Conservation (phyloP, 1,140 invertebrate species). For the Teleopsis dalmanni region DNA sequence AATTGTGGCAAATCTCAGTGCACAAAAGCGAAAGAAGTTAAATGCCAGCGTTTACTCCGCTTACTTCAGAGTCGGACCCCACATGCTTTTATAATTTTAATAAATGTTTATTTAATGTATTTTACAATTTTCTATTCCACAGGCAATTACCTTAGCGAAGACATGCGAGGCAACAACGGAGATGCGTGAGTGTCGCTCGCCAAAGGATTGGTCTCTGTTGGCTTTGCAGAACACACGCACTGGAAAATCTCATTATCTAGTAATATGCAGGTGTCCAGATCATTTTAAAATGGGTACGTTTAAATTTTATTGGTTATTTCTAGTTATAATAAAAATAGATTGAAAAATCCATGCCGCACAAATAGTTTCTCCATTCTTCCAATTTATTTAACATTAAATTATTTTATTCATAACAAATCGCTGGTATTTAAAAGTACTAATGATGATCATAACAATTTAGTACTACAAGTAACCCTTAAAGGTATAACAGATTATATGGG, state of each 20-base stretch:
- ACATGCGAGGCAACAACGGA: conserved; percentile 84
- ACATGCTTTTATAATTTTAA: not conserved
- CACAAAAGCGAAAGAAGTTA: no score
- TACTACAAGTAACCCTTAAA: not conserved
- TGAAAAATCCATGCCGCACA: no score
- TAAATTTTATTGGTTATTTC: no score
- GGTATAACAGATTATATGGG: no score
- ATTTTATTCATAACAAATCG: no score
- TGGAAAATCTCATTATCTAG: conserved; percentile 88
- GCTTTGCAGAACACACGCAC: conserved; percentile 86
- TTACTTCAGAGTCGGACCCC: no score
- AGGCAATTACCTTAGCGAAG: conserved; percentile 80
- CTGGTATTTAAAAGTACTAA: no score
- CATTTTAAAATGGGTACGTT: conserved; percentile 70
- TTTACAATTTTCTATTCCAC: not conserved
- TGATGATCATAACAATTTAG: conserved; percentile 3
- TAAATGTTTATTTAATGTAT: not conserved
- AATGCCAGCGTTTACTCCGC: no score
- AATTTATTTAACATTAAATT: no score
- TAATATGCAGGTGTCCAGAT: conserved; percentile 84
- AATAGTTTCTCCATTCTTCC: no score
- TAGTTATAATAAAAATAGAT: no score
- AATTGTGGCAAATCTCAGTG: no score
- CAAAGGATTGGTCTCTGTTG: conserved; percentile 84
- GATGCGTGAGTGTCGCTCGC: conserved; percentile 78